A percentile compares a stretch with the other conserved stretches of the same genome.
Evolutionary conservation across 1,140 invertebrate species (phyloP).

Genomic region (Papilio polyxenes): DNA sequence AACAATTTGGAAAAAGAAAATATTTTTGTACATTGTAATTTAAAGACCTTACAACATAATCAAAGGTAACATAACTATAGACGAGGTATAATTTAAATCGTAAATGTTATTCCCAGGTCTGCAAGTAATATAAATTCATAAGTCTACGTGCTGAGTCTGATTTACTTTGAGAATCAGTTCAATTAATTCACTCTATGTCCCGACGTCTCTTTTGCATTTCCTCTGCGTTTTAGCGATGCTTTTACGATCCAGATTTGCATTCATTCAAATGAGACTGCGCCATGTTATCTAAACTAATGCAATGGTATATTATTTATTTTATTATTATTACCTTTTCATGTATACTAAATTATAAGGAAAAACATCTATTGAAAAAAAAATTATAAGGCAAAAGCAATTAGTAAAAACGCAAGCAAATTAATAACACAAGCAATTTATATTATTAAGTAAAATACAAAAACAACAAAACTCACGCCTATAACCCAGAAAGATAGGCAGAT

Average conservation of each 20-base stretch:
- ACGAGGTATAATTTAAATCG: background rate
- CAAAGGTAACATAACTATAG: background rate
- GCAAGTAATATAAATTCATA: conserved; percentile 36
- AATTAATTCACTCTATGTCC: conserved; percentile 37
- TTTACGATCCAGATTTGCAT: conserved; percentile 31
- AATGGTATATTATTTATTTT: background rate
- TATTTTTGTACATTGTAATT: too few species aligned
- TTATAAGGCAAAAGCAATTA: too few species aligned
- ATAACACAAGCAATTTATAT: too few species aligned
- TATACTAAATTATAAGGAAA: background rate
- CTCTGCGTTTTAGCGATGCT: conserved; percentile 25
- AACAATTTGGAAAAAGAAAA: too few species aligned
- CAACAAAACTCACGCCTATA: too few species aligned
- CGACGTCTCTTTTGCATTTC: conserved; percentile 19
- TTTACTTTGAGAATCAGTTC: conserved; percentile 34
- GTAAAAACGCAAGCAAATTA: too few species aligned
- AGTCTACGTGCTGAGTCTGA: conserved; percentile 4
- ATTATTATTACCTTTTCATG: background rate
- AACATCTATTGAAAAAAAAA: too few species aligned
- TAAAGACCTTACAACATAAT: background rate
- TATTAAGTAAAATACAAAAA: too few species aligned
- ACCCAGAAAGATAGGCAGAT: too few species aligned
- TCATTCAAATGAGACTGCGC: conserved; percentile 24
- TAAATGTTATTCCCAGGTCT: conserved; percentile 17
- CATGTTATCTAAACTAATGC: conserved; percentile 31